Base-by-base conservation (phyloP, 2,888 invertebrate species). In the Marronus borbonicus region DNA sequence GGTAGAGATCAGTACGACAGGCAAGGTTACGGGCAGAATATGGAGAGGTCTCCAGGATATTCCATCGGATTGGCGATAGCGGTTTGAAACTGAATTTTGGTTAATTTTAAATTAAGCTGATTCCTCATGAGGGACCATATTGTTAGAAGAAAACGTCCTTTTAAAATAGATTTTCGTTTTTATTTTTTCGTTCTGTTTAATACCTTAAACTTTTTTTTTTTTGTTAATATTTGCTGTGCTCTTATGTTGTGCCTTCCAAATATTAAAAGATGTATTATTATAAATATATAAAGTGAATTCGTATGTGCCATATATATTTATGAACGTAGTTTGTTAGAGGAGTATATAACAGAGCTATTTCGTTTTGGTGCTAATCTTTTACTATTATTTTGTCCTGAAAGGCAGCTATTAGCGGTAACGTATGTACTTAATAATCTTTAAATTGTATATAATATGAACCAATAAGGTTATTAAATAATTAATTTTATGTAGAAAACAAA, bases 51-150 rank as follows among this genome's bases (percentile, higher is more conserved):
- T 24, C 75, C 82, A 2, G 81, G 84, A 72, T 86, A 86, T 68
- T 81, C 84, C 17, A 80, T 87, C 50, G 84, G 86, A 52, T 80
- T 86, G 65, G 86, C 87, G 8, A 87, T 87, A 74, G 85, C 87
- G 7, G 87, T 87, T 77, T 87, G 81, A 84, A 69, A 20, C 66
- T 12, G 58, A 12, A 64, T 76, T 58, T 72, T 39, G 50, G 76
- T 78, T 31, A 39, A 60, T 72, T 60, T 72, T 39, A 20, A 24
- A 55, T 55, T 55, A 8, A 44, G 2, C 65, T 78, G 74, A 77
- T 80, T 81, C 76, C 68, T 79, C 24, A 76, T 72, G 79, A 79
- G 84, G 84, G 85, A 84, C 85, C 85, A 85, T 78, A 58, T 72
- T 66, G 55, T 52, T 31, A 55, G 17, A 55, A 7, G n/a, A 52